Evolutionary conservation across 2,113 vertebrate species (phyloP), one percentile per base, ranked within the genome.

Genomic region (human (Homo sapiens)): DNA sequence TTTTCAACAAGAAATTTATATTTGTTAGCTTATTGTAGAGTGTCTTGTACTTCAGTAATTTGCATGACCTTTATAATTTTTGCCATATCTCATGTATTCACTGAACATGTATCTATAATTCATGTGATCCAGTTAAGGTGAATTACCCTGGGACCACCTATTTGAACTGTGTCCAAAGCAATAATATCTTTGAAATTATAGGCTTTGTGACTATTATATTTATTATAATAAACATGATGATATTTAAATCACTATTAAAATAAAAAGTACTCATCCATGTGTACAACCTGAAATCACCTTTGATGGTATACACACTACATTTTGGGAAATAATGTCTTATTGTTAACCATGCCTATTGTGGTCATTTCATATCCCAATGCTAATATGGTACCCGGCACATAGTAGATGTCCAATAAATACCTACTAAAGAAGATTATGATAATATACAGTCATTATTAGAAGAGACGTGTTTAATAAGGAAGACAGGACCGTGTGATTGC

Each of bases 181-280:
- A 57, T 73, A 78, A 66, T 55, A 75, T 52, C 86, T 94, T 94
- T 75, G 89, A 92, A 89, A 83, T 96, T 55, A 95, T 22, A 81
- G 75, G 40, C 35, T 88, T 90, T 55, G 5, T 81, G 75, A 48
- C 72, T 85, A 59, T 57, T 90, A 3, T 40, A 66, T 93, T 72
- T 87, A 52, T 57, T 89, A 45, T 6, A 66, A 78, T 20, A 90
- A 38, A 45, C 50, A 59, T 57, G 20, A 57, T 55, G 64, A 61
- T 75, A 94, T 79, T 83, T 87, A 87, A 0, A 22, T 38, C 64
- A 32, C 59, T 80, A 76, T 66, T 85, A 64, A 93, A 95, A 83
- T 88, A 79, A 95, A 89, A 92, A 96, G 30, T 64, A 80, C 45
- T 89, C 80, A 95, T 90, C 35, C 20, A 89, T n/a, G 13, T 12